These are phyloP conservation scores for Caenorhabditis zanzibari DNA, from an alignment of 2,888 invertebrate genomes.

Conservation along the genomic window DNA sequence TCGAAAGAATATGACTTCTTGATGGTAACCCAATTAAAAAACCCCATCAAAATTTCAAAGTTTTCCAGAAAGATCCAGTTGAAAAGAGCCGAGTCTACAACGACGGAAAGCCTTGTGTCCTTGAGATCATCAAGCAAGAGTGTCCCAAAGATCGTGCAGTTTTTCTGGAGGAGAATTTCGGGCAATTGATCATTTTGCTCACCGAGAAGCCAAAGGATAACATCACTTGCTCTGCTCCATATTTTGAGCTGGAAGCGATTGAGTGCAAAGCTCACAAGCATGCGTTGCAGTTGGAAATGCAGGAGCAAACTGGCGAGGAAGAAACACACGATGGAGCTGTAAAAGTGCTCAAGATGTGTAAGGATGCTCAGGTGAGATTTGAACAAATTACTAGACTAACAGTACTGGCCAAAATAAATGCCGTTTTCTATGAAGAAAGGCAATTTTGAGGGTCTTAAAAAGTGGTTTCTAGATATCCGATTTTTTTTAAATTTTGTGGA, in stretches of 20 bases:
- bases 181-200: slow-evolving; percentile 9
- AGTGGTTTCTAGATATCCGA: too few species aligned
- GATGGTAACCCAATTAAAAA: not conserved
- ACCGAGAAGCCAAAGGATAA: slow-evolving; percentile 27
- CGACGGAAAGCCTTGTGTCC: not conserved
- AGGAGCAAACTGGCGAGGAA: slow-evolving; percentile 22
- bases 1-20: slow-evolving; percentile 20
- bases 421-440: too few species aligned
- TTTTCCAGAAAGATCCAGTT: not conserved
- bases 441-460: too few species aligned
- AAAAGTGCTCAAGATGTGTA: slow-evolving; percentile 29
- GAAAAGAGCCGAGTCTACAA: not conserved
- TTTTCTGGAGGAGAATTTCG: slow-evolving; percentile 23
- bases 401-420: too few species aligned
- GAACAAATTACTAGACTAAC: too few species aligned
- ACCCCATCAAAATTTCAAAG: not conserved
- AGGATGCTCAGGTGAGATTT: slow-evolving; percentile 20
- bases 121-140: slow-evolving; percentile 13
- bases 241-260: slow-evolving; percentile 18
- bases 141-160: not conserved
- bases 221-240: slow-evolving; percentile 19
- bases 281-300: slow-evolving; percentile 23
- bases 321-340: slow-evolving; percentile 41
- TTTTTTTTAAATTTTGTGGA: too few species aligned
- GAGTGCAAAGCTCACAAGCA: slow-evolving; percentile 37